Evolutionary conservation across 2,113 vertebrate genomes (phyloP), one percentile per base, ranked within the genome.

Genomic region (Perca flavescens): DNA sequence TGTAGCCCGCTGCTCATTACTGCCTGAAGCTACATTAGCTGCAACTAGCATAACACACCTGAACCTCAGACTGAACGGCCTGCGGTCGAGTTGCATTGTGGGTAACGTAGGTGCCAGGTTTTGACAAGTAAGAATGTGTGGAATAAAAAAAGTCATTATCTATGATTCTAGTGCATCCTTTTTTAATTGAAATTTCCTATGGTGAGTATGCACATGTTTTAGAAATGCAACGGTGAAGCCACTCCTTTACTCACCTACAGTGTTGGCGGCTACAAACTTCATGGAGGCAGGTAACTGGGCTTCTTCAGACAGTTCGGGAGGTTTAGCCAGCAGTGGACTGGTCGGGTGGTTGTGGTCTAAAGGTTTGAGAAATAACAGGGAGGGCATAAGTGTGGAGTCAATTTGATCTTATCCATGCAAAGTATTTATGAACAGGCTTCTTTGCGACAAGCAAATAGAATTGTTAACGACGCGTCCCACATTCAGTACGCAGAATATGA

Each of bases 321-420:
- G 95, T 88, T 99, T 97, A 72, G 95, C 92, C 89, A 98, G 95
- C 68, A 98, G 93, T 17, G 98, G 98, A 89, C 98, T 99, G 54
- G 97, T 98, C 4, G 98, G 97, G 90, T 99, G 97, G 83, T 96
- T 94, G 86, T 97, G 96, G 92, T 99, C 98, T 99, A 83, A 66
- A 79, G 61, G 36, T 65, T 65, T 25, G 25, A 22, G 36, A 64
- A 77, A 74, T 3, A 53, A 63, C 34, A 78, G 40, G 10, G 14
- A 47, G 1, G 17, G 2, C 11, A 2, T 49, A 69, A 14, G 25
- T 16, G 19, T 53, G 72, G 12, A 79, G 36, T 56, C 49, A 22
- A 9, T 12, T 16, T 6, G 6, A 34, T 34, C 34, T 34, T 34
- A 34, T 34, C 34, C 34, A 34, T 34, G 34, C 34, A 6, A 34